Percentiles rank a stretch among this genome's conserved stretches.
Conservation (phyloP, 2,797 vertebrate genomes). For the Onychomys torridus region DNA sequence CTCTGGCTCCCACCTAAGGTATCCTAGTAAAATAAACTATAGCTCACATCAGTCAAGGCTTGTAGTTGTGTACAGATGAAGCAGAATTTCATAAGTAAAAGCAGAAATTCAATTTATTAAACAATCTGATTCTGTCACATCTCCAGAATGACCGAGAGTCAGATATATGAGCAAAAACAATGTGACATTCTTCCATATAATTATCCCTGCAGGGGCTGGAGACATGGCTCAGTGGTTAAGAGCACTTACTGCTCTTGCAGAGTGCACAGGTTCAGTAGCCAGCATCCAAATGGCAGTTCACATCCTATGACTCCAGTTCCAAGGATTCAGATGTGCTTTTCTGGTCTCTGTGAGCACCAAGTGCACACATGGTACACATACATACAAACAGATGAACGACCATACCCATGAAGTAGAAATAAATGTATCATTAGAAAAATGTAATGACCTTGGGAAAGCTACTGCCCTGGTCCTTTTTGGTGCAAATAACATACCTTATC, state of each 20-base stretch:
- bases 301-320: not conserved
- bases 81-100: not conserved
- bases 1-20: not conserved
- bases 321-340: not conserved
- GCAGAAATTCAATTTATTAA: constrained; percentile 4
- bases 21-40: not conserved
- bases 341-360: not conserved
- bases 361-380: not conserved
- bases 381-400: not conserved
- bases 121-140: not conserved
- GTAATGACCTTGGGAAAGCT: not conserved
- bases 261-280: not conserved
- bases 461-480: no score
- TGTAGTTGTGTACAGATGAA: constrained; percentile 8
- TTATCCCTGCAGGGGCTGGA: not conserved
- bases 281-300: not conserved
- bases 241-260: not conserved
- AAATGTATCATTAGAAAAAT: not conserved
- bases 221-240: not conserved
- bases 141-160: not conserved
- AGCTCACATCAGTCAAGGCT: not conserved
- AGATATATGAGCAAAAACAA: not conserved
- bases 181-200: not conserved
- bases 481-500: not conserved
- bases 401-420: not conserved